phyloP scores from a whole-genome alignment of 2,797 vertebrate species.

The Ataeniobius toweri region DNA sequence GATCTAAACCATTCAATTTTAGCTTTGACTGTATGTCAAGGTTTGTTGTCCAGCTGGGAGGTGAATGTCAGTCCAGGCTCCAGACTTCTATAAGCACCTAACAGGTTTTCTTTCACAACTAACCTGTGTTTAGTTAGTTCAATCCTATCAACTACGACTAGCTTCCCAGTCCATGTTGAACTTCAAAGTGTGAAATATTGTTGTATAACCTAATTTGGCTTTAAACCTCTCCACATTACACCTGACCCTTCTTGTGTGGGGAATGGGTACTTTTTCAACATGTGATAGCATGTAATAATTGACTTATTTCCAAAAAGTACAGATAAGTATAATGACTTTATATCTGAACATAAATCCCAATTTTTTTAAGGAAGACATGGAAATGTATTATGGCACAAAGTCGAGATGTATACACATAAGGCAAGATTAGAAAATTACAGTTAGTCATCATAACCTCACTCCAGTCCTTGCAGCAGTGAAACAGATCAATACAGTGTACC shows the following conservation, averaged over 20 bases:
- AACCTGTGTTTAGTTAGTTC: not conserved
- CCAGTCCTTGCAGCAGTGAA: conserved; percentile 66
- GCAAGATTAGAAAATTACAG: conserved; percentile 60
- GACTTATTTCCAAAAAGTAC: not conserved
- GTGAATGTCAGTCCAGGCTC: too few species aligned
- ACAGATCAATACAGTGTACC: conserved; percentile 70
- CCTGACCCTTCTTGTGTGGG: not conserved
- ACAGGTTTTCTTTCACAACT: not conserved
- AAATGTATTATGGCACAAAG: conserved; percentile 18
- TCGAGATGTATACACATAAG: conserved; percentile 39
- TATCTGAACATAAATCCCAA: conserved; percentile 23
- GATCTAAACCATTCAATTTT: not conserved
- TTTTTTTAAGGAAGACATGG: conserved; percentile 10
- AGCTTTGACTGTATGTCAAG: not conserved
- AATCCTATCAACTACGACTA: too few species aligned
- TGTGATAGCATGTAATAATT: not conserved
- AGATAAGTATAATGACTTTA: conserved; percentile 10
- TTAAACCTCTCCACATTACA: not conserved
- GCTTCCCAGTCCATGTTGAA: too few species aligned
- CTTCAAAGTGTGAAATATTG: not conserved
- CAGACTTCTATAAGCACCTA: not conserved
- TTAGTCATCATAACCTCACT: conserved; percentile 73
- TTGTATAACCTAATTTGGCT: not conserved
- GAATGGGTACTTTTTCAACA: not conserved
- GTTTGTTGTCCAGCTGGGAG: not conserved